Conservation (phyloP, 2,113 vertebrate species). For the Coregonus clupeaformis region DNA sequence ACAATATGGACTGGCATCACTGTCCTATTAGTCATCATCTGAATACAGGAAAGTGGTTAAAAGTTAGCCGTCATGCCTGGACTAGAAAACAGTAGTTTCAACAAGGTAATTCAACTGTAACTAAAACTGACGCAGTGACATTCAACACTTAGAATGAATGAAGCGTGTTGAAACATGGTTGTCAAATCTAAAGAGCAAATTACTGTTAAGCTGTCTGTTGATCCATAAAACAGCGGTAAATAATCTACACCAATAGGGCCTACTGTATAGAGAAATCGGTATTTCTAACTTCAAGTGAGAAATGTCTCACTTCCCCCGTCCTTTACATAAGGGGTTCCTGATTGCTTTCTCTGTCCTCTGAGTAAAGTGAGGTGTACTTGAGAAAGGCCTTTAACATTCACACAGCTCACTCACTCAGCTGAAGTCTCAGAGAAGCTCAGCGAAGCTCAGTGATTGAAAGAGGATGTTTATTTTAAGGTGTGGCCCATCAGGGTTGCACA, state of each 20-base stretch:
- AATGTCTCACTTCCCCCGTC: not conserved
- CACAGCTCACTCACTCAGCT: too few relatives aligned
- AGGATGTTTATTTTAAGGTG: slow-evolving; percentile 31
- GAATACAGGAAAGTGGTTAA: not conserved
- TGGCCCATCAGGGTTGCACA: slow-evolving; percentile 10
- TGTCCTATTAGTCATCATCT: not conserved
- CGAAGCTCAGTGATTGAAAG: slow-evolving; percentile 3
- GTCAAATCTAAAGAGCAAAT: not conserved
- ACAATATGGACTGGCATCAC: not conserved
- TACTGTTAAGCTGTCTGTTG: not conserved
- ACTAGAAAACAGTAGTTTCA: slow-evolving; percentile 11
- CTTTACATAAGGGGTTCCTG: too few relatives aligned
- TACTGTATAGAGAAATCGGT: not conserved
- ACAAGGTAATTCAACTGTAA: not conserved
- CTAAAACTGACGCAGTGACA: not conserved
- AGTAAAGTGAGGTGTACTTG: slow-evolving; percentile 10
- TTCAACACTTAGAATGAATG: not conserved
- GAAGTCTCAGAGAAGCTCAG: not conserved
- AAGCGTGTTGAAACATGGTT: not conserved
- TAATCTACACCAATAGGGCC: not conserved
- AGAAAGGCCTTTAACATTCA: too few relatives aligned
- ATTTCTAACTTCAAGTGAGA: not conserved
- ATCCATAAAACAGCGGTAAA: too few relatives aligned
- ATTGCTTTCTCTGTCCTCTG: slow-evolving; percentile 3
- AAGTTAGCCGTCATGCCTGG: slow-evolving; percentile 14